Conservation (phyloP, 2,113 vertebrate genomes). For the Theristicus caerulescens region DNA sequence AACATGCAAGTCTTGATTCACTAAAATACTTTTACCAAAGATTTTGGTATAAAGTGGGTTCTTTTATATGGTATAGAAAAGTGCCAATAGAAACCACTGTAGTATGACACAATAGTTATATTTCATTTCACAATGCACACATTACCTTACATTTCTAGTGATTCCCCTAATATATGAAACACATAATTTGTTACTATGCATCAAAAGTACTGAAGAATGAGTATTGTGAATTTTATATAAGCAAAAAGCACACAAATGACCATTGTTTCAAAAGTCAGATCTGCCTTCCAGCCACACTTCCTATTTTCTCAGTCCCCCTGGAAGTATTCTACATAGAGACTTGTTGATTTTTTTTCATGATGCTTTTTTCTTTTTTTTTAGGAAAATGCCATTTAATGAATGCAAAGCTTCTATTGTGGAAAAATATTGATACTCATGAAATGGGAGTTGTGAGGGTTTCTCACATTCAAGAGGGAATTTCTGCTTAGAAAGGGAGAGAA, state of each 20-base stretch:
- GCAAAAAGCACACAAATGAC: not conserved
- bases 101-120: not conserved
- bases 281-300: not conserved
- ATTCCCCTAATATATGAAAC: not conserved
- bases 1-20: not conserved
- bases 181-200: not conserved
- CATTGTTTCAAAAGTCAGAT: not conserved
- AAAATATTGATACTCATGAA: not conserved
- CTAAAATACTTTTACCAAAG: not conserved
- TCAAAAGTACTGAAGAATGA: not conserved
- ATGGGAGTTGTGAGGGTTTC: not conserved
- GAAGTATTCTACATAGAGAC: not conserved
- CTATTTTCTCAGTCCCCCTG: not conserved
- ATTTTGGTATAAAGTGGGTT: not conserved
- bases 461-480: not conserved
- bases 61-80: not conserved
- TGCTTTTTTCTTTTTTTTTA: not conserved
- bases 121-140: not conserved
- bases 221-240: not conserved
- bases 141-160: not conserved
- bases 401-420: not conserved
- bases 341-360: not conserved
- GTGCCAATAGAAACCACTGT: not conserved
- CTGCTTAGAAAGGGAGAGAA: not conserved
- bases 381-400: not conserved